Percentiles rank a stretch among this genome's conserved stretches.
phyloP scores from a whole-genome alignment of 2,797 vertebrate genomes.

The Nannoperca australis region DNA sequence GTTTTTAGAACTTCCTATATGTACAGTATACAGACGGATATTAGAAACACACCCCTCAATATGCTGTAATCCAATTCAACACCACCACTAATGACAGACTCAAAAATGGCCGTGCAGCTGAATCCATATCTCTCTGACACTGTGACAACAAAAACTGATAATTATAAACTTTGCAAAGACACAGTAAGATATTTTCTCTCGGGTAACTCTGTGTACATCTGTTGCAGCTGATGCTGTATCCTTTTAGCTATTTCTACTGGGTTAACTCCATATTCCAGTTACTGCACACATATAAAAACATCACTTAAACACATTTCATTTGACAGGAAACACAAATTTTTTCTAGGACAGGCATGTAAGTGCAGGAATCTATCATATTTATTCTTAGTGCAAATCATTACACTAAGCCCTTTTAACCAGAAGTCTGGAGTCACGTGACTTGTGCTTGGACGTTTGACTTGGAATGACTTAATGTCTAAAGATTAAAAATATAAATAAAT shows the following conservation, averaged over 20 bases:
- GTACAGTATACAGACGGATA: background rate
- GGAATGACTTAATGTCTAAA: no score
- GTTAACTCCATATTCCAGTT: background rate
- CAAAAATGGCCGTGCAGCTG: background rate
- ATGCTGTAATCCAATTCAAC: slow-evolving; percentile 21
- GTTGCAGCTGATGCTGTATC: background rate
- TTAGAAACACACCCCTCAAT: slow-evolving; percentile 21
- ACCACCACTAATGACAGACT: background rate
- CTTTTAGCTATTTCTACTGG: background rate
- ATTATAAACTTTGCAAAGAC: slow-evolving; percentile 1
- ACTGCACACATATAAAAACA: background rate
- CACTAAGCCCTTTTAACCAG: background rate
- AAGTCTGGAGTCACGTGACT: background rate
- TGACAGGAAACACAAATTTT: background rate
- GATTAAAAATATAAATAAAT: no score
- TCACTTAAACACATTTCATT: background rate
- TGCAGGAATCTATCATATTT: background rate
- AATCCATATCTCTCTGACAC: background rate
- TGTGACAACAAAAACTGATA: slow-evolving; percentile 7
- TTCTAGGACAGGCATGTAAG: background rate
- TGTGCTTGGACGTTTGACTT: background rate
- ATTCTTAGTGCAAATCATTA: background rate
- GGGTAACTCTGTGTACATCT: background rate
- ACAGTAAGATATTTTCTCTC: no score
- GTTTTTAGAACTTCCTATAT: slow-evolving; percentile 32